Percentiles rank a stretch among this genome's conserved stretches.
These are phyloP conservation scores for Galbula dea DNA, from an alignment of 2,113 vertebrate genomes.

Conservation along the genomic window DNA sequence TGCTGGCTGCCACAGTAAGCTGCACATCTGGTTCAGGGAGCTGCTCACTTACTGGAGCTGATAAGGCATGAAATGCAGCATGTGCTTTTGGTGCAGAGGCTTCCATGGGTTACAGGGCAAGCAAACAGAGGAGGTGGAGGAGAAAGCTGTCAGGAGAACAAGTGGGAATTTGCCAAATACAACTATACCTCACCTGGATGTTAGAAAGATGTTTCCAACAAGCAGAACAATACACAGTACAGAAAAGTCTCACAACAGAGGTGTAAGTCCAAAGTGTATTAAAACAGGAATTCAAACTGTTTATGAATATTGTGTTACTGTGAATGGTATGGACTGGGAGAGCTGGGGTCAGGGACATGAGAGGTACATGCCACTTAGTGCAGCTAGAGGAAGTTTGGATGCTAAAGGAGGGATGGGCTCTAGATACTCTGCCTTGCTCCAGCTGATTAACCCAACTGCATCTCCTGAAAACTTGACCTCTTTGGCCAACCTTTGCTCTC, in stretches of 20 bases:
- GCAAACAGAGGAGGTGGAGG: background rate
- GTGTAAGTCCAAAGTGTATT: background rate
- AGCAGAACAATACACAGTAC: rapidly evolving
- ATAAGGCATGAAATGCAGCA: background rate
- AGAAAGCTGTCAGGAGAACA: background rate
- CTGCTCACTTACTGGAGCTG: background rate
- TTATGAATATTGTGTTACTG: background rate
- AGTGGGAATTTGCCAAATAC: background rate
- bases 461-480: no score
- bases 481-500: background rate
- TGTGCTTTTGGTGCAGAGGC: background rate
- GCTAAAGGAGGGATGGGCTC: background rate
- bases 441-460: background rate
- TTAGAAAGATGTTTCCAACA: background rate
- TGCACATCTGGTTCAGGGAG: rapidly evolving
- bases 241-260: background rate
- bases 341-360: background rate
- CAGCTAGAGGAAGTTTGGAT: no score
- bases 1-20: rapidly evolving
- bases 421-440: no score
- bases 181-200: rapidly evolving
- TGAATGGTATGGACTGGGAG: background rate
- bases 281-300: background rate
- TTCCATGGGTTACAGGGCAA: background rate
- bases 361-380: no score